Conservation (phyloP, 2,888 invertebrate species). For the Nymphalis urticae region DNA sequence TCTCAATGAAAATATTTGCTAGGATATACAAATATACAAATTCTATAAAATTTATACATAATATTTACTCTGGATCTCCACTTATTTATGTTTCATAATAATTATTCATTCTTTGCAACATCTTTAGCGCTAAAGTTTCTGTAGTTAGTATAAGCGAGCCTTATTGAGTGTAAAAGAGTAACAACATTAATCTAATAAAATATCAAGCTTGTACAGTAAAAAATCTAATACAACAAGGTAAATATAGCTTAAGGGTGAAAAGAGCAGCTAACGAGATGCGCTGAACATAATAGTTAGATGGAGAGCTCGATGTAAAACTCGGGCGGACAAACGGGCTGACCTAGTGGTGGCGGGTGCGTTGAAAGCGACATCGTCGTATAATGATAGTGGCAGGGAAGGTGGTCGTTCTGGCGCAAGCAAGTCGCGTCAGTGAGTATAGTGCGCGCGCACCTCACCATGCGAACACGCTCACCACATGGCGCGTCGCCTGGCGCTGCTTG, state of each 20-base stretch:
- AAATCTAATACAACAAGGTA: background rate
- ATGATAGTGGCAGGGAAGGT: conserved; percentile 67
- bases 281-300: conserved; percentile 42
- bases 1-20: no score
- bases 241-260: conserved; percentile 23
- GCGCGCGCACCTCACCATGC: conserved; percentile 80
- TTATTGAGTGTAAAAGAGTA: no score
- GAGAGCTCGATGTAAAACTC: conserved; percentile 44
- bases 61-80: no score
- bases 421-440: conserved; percentile 61
- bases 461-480: conserved; percentile 77
- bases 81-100: background rate
- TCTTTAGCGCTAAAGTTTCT: no score
- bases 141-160: no score
- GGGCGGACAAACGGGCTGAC: conserved; percentile 60
- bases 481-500: conserved; percentile 80
- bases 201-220: background rate
- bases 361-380: conserved; percentile 71
- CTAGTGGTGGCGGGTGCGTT: conserved; percentile 65
- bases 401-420: conserved; percentile 55
- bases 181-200: no score
- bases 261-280: conserved; percentile 26
- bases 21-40: no score
- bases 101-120: background rate
- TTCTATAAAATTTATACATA: no score